Evolutionary conservation across 30 jellyfish, hydroid and myxozoan genomes (phyloP), one percentile per base, ranked within the genome.

Genomic region (Hydractinia symbiolongicarpus): DNA sequence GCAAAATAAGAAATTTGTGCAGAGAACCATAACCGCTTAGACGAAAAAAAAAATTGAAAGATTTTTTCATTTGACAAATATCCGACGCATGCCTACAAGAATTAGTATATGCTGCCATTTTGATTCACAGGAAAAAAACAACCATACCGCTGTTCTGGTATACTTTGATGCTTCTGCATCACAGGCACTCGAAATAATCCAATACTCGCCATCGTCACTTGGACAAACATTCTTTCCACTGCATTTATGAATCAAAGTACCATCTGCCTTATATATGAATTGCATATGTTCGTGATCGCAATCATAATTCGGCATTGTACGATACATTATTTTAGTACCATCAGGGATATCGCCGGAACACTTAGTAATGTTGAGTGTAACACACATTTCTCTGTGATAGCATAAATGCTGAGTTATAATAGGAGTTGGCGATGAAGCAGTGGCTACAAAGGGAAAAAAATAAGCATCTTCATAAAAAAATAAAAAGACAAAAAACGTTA

Each of bases 211-310:
- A 54, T 66, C 66, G n/a, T 73, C 15, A 55, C 55, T 84, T 6
- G 91, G 86, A 61, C 95, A 87, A 16, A 87, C 95, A 15, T 54
- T 70, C 61, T 82, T 87, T 8, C 81, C 74, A 4, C 86, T 79
- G 73, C 95, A 87, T 49, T 52, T 51, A 61, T 87, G 95, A 7
- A 82, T 67, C 21, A 87, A 44, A 5, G 86, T 61, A 9, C 92
- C 95, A 66, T 81, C 91, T n/a, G 74, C 56, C 8, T 71, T 91
- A 55, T 57, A 67, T 15, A 54, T 14, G 58, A 81, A 87, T 57
- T 21, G 78, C 86, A 87, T 68, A 49, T 87, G 72, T 8, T 62
- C 62, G 44, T 87, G 91, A 44, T 87, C 58, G 75, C 90, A 82
- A 15, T 79, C 82, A 50, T 81, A 72, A 61, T 67, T 49, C 17